phyloP scores from a whole-genome alignment of 1,140 invertebrate genomes.

The Zaprionus davidi region DNA sequence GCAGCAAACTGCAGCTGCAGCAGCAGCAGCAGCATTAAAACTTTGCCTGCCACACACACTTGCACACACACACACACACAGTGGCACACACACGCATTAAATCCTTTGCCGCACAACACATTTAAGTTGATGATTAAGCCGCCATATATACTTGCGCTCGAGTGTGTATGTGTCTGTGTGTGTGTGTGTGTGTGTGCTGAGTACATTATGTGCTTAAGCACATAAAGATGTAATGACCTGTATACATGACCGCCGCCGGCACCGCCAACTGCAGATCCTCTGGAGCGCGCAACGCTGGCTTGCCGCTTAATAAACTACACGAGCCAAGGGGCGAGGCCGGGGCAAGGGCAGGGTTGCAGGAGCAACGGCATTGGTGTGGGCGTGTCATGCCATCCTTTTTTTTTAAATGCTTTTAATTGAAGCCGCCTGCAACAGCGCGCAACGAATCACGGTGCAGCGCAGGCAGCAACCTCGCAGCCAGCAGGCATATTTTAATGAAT shows the following conservation, averaged over 20 bases:
- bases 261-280: conserved; percentile 24
- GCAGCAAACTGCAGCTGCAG: conserved; percentile 36
- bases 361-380: conserved; percentile 1
- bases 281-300: conserved; percentile 43
- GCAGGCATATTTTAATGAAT: conserved; percentile 84
- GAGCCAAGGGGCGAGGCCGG: conserved; percentile 24
- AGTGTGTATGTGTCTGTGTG: conserved; percentile 3
- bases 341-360: neutral
- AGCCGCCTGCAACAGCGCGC: conserved; percentile 37
- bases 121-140: conserved; percentile 83
- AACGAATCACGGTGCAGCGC: conserved; percentile 25
- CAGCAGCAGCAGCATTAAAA: conserved; percentile 30
- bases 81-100: conserved; percentile 51
- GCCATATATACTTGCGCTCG: conserved; percentile 10
- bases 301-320: conserved; percentile 74
- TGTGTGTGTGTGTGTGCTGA: conserved; percentile 11
- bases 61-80: neutral
- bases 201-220: conserved; percentile 75
- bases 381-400: conserved; percentile 26
- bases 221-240: conserved; percentile 78
- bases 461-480: conserved; percentile 29
- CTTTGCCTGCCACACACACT: conserved; percentile 27
- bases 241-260: conserved; percentile 37
- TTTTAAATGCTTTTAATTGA: conserved; percentile 78
- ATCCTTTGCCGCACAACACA: conserved; percentile 78